phyloP scores from a whole-genome alignment of 2,888 invertebrate species.

The Xanthorhoe spadicearia region DNA sequence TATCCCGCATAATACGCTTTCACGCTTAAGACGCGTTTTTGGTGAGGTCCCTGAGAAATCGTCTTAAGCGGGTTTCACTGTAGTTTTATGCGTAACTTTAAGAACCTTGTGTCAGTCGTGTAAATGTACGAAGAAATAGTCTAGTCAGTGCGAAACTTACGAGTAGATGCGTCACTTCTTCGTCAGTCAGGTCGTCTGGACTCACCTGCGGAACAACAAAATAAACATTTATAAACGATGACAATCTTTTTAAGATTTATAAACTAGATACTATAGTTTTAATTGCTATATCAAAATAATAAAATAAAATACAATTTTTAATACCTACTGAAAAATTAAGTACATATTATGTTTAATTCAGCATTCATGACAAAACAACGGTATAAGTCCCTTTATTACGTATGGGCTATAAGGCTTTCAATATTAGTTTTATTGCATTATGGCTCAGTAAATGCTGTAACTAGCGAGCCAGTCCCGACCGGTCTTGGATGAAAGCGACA shows the following conservation, averaged over 20 bases:
- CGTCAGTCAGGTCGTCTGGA: conserved; percentile 60
- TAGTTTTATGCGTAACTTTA: conserved; percentile 6
- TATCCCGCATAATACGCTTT: too few relatives aligned
- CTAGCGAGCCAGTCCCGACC: conserved; percentile 66
- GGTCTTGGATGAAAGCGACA: conserved; percentile 82
- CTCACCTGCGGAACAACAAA: conserved; percentile 68
- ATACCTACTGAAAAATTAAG: too few relatives aligned
- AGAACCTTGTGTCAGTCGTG: conserved; percentile 2
- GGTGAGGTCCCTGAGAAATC: too few relatives aligned
- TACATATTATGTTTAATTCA: background rate
- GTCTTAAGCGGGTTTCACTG: too few relatives aligned
- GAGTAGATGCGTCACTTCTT: conserved; percentile 47
- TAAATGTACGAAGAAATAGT: conserved; percentile 4
- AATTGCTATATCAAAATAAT: too few relatives aligned
- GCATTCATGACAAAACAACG: conserved; percentile 4
- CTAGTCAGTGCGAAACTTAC: conserved; percentile 51
- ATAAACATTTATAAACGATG: conserved; percentile 9
- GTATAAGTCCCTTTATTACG: conserved; percentile 31
- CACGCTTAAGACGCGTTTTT: too few relatives aligned
- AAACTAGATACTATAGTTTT: too few relatives aligned
- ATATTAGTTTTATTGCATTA: conserved; percentile 36
- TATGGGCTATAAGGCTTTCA: conserved; percentile 32
- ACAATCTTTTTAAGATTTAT: too few relatives aligned
- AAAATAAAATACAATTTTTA: too few relatives aligned
- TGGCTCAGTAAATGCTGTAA: conserved; percentile 47